Evolutionary conservation across 2,113 vertebrate genomes (phyloP).

Genomic region (Catharus fuscescens): DNA sequence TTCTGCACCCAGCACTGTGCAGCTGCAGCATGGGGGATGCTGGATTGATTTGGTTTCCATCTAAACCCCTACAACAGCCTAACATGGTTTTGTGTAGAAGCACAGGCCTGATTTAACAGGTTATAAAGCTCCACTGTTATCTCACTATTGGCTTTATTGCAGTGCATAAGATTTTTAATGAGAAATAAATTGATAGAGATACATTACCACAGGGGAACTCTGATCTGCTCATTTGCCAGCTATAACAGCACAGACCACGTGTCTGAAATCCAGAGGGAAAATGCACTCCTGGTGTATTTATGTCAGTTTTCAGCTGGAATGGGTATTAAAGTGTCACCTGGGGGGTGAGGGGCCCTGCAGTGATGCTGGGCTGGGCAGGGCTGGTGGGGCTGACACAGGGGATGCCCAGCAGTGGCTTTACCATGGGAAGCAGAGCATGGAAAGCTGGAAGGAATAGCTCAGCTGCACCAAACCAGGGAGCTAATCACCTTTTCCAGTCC

Average conservation of each 20-base stretch:
- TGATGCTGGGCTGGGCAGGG: background rate
- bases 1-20: background rate
- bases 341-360: background rate
- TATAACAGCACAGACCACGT: background rate
- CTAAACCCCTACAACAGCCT: background rate
- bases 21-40: rapidly evolving
- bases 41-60: background rate
- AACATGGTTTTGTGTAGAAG: background rate
- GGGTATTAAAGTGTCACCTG: background rate
- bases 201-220: background rate
- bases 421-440: background rate
- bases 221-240: background rate
- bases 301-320: background rate
- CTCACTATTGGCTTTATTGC: background rate
- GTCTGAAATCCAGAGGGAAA: background rate
- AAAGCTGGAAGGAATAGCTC: background rate
- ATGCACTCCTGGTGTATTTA: rapidly evolving
- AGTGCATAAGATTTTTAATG: background rate
- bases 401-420: background rate
- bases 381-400: rapidly evolving
- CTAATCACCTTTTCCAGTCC: background rate
- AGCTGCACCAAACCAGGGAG: background rate
- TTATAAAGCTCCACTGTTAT: constrained; percentile 17
- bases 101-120: background rate
- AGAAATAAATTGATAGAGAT: constrained; percentile 35